These are phyloP conservation scores for Morpho deidamia DNA, from an alignment of 2,888 invertebrate genomes.

Conservation along the genomic window DNA sequence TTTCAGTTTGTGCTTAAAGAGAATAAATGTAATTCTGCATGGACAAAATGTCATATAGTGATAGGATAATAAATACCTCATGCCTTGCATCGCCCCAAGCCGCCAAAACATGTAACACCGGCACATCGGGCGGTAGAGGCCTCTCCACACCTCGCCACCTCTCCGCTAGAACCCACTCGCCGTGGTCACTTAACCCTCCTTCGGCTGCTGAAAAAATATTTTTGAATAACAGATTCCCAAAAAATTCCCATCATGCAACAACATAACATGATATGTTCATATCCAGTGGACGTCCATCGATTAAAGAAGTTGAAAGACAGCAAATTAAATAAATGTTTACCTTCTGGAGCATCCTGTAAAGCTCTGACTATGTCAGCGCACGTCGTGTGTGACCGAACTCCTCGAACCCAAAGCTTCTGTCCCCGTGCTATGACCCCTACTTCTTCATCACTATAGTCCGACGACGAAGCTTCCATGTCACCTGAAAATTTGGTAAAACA, in stretches of 20 bases:
- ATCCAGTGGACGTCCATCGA: no score
- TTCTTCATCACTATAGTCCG: constrained; percentile 81
- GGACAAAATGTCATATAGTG: no score
- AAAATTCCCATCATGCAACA: no score
- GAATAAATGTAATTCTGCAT: no score
- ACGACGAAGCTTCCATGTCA: constrained; percentile 72
- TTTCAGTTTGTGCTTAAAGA: no score
- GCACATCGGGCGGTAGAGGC: constrained; percentile 83
- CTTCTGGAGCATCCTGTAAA: constrained; percentile 75
- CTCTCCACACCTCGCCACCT: constrained; percentile 88
- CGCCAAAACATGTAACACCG: constrained; percentile 87
- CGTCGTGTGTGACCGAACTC: constrained; percentile 86
- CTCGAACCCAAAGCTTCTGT: constrained; percentile 88
- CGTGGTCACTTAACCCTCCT: constrained; percentile 47
- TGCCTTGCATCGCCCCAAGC: constrained; percentile 84
- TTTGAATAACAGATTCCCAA: not conserved
- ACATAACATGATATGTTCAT: no score
- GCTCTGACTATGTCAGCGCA: constrained; percentile 88
- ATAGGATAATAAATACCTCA: constrained; percentile 41
- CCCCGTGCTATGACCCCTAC: constrained; percentile 87
- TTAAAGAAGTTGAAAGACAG: no score
- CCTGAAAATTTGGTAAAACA: constrained; percentile 30
- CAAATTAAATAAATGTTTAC: constrained; percentile 32
- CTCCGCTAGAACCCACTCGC: constrained; percentile 86
- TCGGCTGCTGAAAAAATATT: constrained; percentile 29